These are phyloP conservation scores for Zaprionus lachaisei DNA, from an alignment of 1,140 invertebrate species.

Conservation along the genomic window DNA sequence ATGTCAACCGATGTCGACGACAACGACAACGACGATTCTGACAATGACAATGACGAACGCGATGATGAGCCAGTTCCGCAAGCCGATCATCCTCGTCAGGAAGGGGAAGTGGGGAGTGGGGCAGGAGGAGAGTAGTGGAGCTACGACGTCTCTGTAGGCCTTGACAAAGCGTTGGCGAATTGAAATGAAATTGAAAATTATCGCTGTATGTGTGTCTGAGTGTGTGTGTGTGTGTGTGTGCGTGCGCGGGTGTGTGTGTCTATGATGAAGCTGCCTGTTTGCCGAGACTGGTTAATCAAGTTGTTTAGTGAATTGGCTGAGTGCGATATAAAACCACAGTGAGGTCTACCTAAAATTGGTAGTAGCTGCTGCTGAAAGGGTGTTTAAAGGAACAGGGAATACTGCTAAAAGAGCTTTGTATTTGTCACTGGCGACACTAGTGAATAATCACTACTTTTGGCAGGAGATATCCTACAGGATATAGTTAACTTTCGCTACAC, in stretches of 20 bases:
- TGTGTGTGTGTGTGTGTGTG: neutral
- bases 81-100: neutral
- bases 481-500: no score
- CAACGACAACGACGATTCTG: slow-evolving; percentile 36
- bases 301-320: slow-evolving; percentile 75
- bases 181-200: slow-evolving; percentile 76
- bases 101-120: no score
- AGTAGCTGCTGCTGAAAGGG: neutral
- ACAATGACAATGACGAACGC: slow-evolving; percentile 35
- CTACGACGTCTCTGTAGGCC: slow-evolving; percentile 27
- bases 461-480: no score
- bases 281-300: slow-evolving; percentile 61
- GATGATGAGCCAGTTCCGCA: slow-evolving; percentile 27
- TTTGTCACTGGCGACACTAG: no score
- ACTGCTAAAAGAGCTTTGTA: no score
- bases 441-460: no score
- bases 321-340: slow-evolving; percentile 14
- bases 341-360: neutral
- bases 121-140: neutral
- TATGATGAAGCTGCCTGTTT: slow-evolving; percentile 43
- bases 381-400: neutral
- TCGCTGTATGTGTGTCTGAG: slow-evolving; percentile 29
- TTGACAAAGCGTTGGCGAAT: slow-evolving; percentile 55
- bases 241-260: slow-evolving; percentile 6
- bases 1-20: slow-evolving; percentile 48